Base-by-base conservation (phyloP, 92 coral and sea anemone species). In the Actinernus sp. region DNA sequence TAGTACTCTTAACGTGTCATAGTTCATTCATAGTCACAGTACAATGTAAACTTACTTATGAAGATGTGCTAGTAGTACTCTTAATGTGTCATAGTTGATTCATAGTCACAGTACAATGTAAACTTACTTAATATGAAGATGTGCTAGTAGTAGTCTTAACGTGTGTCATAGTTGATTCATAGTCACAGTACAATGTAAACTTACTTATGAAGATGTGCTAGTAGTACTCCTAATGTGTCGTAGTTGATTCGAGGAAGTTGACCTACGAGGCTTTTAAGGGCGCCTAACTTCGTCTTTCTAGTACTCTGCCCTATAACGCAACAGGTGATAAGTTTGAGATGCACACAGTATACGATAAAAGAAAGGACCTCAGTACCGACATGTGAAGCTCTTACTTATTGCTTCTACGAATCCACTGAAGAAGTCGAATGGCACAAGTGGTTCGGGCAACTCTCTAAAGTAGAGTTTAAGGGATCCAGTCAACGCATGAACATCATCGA, bases 391-490 rank as follows among this genome's bases (percentile, higher is more conserved):
- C 99, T 90, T 74, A 95, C 99, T 95, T 33, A 95, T 95, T 31
- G 99, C 97, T 55, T 87, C 88, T 5, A 91, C 88, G 52, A 95
- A 91, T 47, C 86, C 92, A 53, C 90, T 92, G 58, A 82, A 95
- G 56, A 64, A 83, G 75, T 95, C 97, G 55, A 87, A 95, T 0
- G 99, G 97, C 38, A 95, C 76, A 18, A 95, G 85, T 6, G 99
- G 99, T 29, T 95, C 99, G 0, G 97, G 99, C 5, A 95, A 85
- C 44, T 95, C 99, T n/a, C 99, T 72, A 44, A 95, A 95, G 83
- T 87, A 95, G n/a, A 95, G 88, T 59, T 95, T 95, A 2, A 95
- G 76, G 17, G 97, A 66, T 48, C 99, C 99, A 25, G 99, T 71
- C 37, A 95, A 79, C 27, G 93, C 95, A 45, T 95, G 97, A 17